Evolutionary conservation across 92 coral and sea anemone species (phyloP).

Genomic region (Epizoanthus stellaris): DNA sequence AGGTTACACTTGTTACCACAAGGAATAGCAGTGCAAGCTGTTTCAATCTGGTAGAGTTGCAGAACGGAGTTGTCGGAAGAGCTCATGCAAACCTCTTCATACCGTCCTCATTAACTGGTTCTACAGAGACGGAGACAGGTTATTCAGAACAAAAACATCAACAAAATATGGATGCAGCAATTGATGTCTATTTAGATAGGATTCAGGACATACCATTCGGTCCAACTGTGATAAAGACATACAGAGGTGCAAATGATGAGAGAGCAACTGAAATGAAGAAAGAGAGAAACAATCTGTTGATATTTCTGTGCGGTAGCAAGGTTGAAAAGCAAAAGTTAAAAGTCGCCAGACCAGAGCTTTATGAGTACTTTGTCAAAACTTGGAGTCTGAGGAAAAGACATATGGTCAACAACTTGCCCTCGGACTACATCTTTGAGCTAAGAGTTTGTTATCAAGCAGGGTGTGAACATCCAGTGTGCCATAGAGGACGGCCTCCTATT

Average conservation of each 20-base stretch:
- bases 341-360: conserved; percentile 29
- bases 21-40: conserved; percentile 50
- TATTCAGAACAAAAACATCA: conserved; percentile 21
- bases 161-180: conserved; percentile 54
- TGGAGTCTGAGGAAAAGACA: conserved; percentile 62
- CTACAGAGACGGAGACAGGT: conserved; percentile 14
- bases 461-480: conserved; percentile 53
- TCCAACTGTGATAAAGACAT: conserved; percentile 21
- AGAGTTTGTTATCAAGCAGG: conserved; percentile 42
- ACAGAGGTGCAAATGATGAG: conserved; percentile 44
- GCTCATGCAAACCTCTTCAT: conserved; percentile 44
- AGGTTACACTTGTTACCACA: conserved; percentile 8
- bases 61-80: conserved; percentile 28
- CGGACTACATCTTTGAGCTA: conserved; percentile 45
- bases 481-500: conserved; percentile 23
- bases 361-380: conserved; percentile 38
- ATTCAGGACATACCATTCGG: conserved; percentile 49
- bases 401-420: conserved; percentile 51
- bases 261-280: conserved; percentile 44
- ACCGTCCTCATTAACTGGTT: conserved; percentile 17
- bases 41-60: conserved; percentile 23
- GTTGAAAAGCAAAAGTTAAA: neutral
- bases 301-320: conserved; percentile 47
- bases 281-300: conserved; percentile 34
- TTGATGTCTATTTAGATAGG: conserved; percentile 50